Evolutionary conservation across 1,140 invertebrate genomes (phyloP).

Genomic region (Hyles euphorbiae): DNA sequence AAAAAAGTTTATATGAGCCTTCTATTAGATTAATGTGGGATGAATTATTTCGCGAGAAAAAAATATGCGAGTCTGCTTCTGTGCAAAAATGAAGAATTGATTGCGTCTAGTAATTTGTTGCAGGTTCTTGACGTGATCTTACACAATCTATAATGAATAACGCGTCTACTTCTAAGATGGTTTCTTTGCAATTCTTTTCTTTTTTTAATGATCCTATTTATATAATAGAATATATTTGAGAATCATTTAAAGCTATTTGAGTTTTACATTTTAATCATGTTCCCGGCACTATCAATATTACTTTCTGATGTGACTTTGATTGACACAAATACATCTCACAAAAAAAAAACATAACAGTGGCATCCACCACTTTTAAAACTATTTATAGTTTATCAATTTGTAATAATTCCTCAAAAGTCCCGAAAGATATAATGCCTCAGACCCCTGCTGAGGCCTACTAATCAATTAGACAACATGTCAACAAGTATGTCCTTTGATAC

Average conservation of each 20-base stretch:
- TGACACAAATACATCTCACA: conserved; percentile 20
- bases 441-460: conserved; percentile 66
- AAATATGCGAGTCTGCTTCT: too few relatives aligned
- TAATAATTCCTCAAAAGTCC: conserved; percentile 70
- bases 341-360: conserved; percentile 66
- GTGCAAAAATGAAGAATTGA: too few relatives aligned
- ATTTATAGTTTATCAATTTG: conserved; percentile 73
- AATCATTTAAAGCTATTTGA: too few relatives aligned
- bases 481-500: conserved; percentile 72
- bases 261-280: too few relatives aligned
- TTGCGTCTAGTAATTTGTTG: too few relatives aligned
- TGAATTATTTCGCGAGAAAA: background rate
- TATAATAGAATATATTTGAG: too few relatives aligned
- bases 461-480: conserved; percentile 76
- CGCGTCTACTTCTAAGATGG: too few relatives aligned
- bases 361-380: conserved; percentile 65
- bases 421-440: conserved; percentile 56
- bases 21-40: conserved; percentile 9
- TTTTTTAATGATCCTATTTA: too few relatives aligned
- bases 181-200: too few relatives aligned
- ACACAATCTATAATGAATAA: too few relatives aligned
- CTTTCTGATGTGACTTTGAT: conserved; percentile 10
- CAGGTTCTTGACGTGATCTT: too few relatives aligned
- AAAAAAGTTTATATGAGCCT: background rate
- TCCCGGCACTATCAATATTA: too few relatives aligned